A percentile compares a stretch with the other conserved stretches of the same genome.
Conservation (phyloP, 2,797 vertebrate species). For the Halcyon smyrnensis region DNA sequence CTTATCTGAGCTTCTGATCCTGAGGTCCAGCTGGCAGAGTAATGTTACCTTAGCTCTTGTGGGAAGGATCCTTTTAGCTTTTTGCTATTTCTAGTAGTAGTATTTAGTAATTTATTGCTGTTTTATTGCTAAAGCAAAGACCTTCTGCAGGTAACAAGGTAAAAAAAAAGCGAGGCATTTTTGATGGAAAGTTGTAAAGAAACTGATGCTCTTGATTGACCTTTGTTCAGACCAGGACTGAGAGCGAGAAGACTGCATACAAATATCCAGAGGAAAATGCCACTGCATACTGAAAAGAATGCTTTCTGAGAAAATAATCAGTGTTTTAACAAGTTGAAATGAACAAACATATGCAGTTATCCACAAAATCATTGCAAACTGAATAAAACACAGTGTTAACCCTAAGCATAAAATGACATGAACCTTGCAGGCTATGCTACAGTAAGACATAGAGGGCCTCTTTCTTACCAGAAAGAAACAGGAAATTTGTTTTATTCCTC, state of each 20-base stretch:
- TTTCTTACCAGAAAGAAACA: neutral
- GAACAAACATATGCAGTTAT: conserved; percentile 3
- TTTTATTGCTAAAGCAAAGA: neutral
- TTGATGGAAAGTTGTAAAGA: neutral
- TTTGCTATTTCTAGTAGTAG: neutral
- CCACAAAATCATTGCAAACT: conserved; percentile 24
- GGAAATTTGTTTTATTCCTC: neutral
- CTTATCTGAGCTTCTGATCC: neutral
- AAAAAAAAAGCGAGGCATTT: neutral
- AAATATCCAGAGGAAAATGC: neutral
- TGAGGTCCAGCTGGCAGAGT: neutral
- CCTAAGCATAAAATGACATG: neutral
- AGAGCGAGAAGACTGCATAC: neutral
- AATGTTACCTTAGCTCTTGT: neutral
- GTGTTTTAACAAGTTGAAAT: conserved; percentile 3
- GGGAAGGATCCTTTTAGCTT: neutral
- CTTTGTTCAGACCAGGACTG: neutral
- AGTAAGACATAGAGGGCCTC: neutral
- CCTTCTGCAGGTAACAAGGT: neutral
- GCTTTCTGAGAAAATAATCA: conserved; percentile 20
- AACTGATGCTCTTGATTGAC: neutral
- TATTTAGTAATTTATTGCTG: neutral
- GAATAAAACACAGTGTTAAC: neutral
- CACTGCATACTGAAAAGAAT: neutral
- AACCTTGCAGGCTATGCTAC: neutral